Base-by-base conservation (phyloP, 2,797 vertebrate species). In the Macroramphosus scolopax region DNA sequence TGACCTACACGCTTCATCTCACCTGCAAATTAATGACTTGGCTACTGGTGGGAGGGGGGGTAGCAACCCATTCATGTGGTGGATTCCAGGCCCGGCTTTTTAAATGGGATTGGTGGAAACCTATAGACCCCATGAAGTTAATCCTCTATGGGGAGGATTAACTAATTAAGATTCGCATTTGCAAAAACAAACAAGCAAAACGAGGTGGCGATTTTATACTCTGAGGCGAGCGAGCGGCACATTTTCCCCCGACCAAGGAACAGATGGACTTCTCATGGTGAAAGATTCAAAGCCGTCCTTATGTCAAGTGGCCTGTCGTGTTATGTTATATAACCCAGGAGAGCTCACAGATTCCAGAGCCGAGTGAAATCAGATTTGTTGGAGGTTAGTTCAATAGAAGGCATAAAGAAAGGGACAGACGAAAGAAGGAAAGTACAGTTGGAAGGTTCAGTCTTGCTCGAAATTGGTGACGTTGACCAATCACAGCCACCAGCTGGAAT, bases 1-100 rank as follows among this genome's bases (percentile, higher is more conserved):
- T 58, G 67, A 77, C 78, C 73, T 51, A 53, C 47, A 53, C 43
- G 54, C 52, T 63, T 75, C 62, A 68, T 39, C 57, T 64, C 70
- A 64, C 48, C 58, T 65, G 33, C 39, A 75, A 77, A 70, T 68
- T 5, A 80, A 63, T 66, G 47, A 60, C 48, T 41, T 41, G 6
- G 31, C 43, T 12, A 20, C 25, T 45, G 49, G 17, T 33, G 54
- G 33, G 31, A 25, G 20, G 33, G 43, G 29, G 24, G 15, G 28
- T 6, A 22, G n/a, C n/a, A 2, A 5, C 14, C 20, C 24, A 33
- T 57, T 61, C 12, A 38, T 43, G 16, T 22, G 12, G 11, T 45
- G n/a, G 37, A 63, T 63, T 39, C 29, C 42, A 38, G 17, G 14
- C 13, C 26, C 47, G 17, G n/a, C n/a, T n/a, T n/a, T 25, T 36